A percentile compares a stretch with the other conserved stretches of the same genome.
phyloP scores from a whole-genome alignment of 2,888 invertebrate genomes.

The Bugula neritina region DNA sequence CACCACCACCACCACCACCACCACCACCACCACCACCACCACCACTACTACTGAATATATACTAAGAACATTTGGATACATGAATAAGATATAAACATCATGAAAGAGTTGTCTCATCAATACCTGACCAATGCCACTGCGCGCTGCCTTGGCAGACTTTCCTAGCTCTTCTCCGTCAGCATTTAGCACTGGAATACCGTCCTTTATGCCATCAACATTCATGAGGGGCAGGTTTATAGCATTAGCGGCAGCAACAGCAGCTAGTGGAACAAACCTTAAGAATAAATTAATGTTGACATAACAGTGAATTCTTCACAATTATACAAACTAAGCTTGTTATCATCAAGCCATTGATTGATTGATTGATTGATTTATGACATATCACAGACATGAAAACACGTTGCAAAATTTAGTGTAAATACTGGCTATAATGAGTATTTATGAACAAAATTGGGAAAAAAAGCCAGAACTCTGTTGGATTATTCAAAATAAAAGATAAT shows the following conservation, averaged over 20 bases:
- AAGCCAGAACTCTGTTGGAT: no score
- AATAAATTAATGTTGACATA: neutral
- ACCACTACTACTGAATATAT: neutral
- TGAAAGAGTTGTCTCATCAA: no score
- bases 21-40: no score
- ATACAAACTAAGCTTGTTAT: no score
- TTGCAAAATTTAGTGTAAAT: no score
- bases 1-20: no score
- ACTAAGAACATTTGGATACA: neutral
- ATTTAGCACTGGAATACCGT: conserved; percentile 78
- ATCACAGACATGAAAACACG: no score
- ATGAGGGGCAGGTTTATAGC: conserved; percentile 97
- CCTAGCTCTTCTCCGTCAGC: conserved; percentile 68
- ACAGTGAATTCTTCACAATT: neutral
- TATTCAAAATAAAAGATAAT: no score
- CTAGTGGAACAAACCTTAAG: conserved; percentile 80
- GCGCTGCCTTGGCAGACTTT: conserved; percentile 64
- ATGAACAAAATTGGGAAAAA: no score
- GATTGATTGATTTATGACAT: no score
- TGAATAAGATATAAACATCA: neutral
- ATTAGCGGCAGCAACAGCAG: conserved; percentile 92
- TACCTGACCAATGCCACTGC: conserved; percentile 70
- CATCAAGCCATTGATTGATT: no score
- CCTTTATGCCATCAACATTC: conserved; percentile 75
- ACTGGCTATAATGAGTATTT: no score